Evolutionary conservation across 2,888 invertebrate genomes (phyloP).

Genomic region (Himalopsyche anomala): DNA sequence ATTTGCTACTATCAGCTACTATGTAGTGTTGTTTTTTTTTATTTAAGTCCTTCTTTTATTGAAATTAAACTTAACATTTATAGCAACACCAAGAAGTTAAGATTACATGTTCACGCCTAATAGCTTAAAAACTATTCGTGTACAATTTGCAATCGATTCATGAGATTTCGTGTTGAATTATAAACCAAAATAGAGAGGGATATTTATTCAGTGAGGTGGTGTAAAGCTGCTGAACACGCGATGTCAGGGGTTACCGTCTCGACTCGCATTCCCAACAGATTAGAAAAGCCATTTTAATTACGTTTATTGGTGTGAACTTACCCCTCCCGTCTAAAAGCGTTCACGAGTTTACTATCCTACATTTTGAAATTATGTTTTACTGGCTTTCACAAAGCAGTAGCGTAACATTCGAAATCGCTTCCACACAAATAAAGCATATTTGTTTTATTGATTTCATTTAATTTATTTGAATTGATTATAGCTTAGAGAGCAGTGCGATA

Average conservation of each 20-base stretch:
- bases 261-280: conserved; percentile 31
- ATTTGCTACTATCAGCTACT: too few relatives aligned
- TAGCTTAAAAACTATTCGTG: neutral
- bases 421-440: too few relatives aligned
- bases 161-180: neutral
- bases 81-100: too few relatives aligned
- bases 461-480: too few relatives aligned
- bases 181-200: neutral
- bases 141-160: conserved; percentile 35
- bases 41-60: too few relatives aligned
- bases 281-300: conserved; percentile 42
- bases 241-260: conserved; percentile 36
- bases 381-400: neutral
- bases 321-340: conserved; percentile 42
- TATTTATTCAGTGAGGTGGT: neutral
- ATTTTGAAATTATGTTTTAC: conserved; percentile 34
- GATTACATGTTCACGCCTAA: neutral
- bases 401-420: neutral
- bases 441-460: too few relatives aligned
- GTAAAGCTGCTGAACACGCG: conserved; percentile 12
- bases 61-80: too few relatives aligned
- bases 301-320: conserved; percentile 41
- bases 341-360: conserved; percentile 5
- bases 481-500: too few relatives aligned
- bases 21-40: too few relatives aligned